Conservation (phyloP, 2,888 invertebrate species). For the Drosophila putrida region DNA sequence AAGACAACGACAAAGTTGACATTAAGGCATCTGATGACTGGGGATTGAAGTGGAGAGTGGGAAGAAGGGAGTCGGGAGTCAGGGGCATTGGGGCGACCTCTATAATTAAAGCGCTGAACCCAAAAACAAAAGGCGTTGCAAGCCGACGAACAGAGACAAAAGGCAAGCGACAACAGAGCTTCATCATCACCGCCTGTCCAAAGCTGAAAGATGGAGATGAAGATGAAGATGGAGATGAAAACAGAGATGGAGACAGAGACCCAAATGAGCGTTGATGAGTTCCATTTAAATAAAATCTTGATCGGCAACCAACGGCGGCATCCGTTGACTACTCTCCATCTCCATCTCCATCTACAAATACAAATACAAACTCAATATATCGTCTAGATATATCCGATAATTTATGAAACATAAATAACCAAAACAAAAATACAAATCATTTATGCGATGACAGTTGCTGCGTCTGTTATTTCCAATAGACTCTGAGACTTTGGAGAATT, state of each 20-base stretch:
- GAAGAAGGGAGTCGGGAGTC: constrained; percentile 1
- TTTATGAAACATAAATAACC: constrained; percentile 85
- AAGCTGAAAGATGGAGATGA: constrained; percentile 7
- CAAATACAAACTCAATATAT: constrained; percentile 37
- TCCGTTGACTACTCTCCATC: constrained; percentile 46
- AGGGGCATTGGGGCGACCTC: constrained; percentile 56
- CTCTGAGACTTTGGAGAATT: neutral
- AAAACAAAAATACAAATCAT: constrained; percentile 85
- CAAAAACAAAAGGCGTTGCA: constrained; percentile 57
- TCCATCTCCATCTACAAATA: constrained; percentile 42
- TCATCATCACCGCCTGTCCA: constrained; percentile 63
- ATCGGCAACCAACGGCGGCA: constrained; percentile 65
- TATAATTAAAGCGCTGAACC: constrained; percentile 75
- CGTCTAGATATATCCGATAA: constrained; percentile 81
- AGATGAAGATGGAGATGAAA: constrained; percentile 17
- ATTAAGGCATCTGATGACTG: constrained; percentile 57
- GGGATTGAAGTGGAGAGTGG: constrained; percentile 10
- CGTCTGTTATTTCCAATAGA: constrained; percentile 61
- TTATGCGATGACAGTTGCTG: constrained; percentile 83
- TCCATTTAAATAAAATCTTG: constrained; percentile 82
- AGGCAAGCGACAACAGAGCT: constrained; percentile 60
- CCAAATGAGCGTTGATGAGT: constrained; percentile 80
- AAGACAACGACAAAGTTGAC: constrained; percentile 58
- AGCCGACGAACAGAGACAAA: constrained; percentile 50
- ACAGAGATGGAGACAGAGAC: constrained; percentile 44